Conservation (phyloP, 2,113 vertebrate genomes). For the Hemiscyllium ocellatum region DNA sequence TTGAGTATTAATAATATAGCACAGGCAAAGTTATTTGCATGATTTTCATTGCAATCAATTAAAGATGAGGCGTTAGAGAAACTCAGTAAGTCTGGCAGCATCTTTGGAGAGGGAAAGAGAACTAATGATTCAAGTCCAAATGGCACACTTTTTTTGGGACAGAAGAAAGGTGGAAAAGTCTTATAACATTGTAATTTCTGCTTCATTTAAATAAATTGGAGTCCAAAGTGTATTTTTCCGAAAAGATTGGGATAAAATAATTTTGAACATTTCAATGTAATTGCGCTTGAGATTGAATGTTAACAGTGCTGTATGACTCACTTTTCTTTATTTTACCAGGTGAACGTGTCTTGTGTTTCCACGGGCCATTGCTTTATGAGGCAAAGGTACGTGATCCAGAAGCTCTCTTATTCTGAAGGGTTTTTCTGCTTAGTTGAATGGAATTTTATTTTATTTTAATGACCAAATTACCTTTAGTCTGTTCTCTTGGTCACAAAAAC, state of each 20-base stretch:
- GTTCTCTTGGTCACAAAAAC: neutral
- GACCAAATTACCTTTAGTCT: neutral
- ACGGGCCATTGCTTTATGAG: slow-evolving; percentile 98
- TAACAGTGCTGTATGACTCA: neutral
- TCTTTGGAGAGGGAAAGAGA: no score
- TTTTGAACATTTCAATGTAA: neutral
- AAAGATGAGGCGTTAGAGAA: no score
- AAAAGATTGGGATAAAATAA: neutral
- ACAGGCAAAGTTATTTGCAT: neutral
- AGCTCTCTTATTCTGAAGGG: neutral
- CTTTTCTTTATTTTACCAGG: slow-evolving; percentile 53
- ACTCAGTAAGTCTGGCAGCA: no score
- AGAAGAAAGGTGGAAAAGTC: no score
- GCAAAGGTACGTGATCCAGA: slow-evolving; percentile 76
- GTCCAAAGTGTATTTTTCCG: neutral
- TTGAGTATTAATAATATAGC: neutral
- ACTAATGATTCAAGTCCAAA: no score
- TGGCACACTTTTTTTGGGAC: no score
- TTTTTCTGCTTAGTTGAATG: neutral
- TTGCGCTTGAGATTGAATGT: neutral
- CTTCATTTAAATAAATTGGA: neutral
- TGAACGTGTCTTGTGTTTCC: slow-evolving; percentile 98
- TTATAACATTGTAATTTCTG: no score
- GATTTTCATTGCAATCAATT: neutral
- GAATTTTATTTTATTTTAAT: neutral